Conservation (phyloP, 2,113 vertebrate species). For the Leptosomus discolor region DNA sequence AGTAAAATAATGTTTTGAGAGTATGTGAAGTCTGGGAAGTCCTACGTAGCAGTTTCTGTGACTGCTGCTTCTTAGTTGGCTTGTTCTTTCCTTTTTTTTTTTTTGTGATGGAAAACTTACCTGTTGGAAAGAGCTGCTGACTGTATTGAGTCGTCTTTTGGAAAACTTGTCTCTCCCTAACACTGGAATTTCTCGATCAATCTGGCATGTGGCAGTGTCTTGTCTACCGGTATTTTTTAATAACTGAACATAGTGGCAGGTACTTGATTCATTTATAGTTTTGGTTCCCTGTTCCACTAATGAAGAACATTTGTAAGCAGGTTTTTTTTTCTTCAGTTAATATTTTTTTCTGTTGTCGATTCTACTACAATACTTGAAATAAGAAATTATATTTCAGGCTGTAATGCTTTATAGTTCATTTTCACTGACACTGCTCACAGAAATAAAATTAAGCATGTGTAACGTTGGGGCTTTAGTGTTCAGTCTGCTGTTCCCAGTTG, state of each 20-base stretch:
- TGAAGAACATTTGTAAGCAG: background rate
- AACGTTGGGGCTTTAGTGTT: background rate
- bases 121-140: background rate
- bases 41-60: background rate
- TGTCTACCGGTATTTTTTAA: background rate
- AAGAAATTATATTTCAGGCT: background rate
- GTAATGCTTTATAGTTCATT: background rate
- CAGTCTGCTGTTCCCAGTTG: rapidly evolving
- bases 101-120: background rate
- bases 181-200: background rate
- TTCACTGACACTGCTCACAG: background rate
- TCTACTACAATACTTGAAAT: background rate
- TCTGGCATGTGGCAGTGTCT: background rate
- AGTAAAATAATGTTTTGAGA: background rate
- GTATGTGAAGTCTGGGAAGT: background rate
- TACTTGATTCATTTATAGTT: background rate
- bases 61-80: background rate
- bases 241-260: background rate
- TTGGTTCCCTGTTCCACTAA: background rate
- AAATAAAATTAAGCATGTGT: background rate
- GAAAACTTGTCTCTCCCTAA: background rate
- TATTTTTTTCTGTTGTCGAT: background rate
- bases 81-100: background rate
- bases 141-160: background rate
- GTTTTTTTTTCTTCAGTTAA: background rate